Evolutionary conservation across 2,797 vertebrate species (phyloP).

Genomic region (Delichon dasypus): DNA sequence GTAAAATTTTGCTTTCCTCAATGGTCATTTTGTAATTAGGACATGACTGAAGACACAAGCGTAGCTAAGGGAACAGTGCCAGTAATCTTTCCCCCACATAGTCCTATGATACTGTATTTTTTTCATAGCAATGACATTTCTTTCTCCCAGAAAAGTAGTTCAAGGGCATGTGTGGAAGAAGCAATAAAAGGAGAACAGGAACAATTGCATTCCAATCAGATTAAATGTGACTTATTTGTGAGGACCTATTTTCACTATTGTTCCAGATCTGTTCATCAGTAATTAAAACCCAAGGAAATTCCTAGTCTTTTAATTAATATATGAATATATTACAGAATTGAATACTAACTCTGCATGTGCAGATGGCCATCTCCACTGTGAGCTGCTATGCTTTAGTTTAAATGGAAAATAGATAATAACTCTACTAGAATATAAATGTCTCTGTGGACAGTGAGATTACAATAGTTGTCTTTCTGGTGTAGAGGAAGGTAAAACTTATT

Average conservation of each 20-base stretch:
- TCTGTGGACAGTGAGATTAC: background rate
- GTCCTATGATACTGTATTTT: background rate
- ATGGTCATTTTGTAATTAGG: background rate
- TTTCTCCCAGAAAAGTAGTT: background rate
- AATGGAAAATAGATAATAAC: background rate
- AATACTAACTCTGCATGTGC: background rate
- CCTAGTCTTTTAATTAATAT: conserved; percentile 1
- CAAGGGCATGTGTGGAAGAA: background rate
- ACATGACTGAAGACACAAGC: background rate
- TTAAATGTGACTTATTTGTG: background rate
- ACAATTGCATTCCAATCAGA: background rate
- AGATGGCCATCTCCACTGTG: background rate
- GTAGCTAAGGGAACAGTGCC: background rate
- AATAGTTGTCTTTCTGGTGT: background rate
- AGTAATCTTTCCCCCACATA: background rate
- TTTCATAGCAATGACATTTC: background rate
- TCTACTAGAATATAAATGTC: background rate
- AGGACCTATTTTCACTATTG: background rate
- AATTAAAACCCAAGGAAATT: background rate
- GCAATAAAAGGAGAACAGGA: background rate
- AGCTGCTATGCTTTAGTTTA: background rate
- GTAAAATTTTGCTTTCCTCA: background rate
- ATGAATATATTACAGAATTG: background rate
- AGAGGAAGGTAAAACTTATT: background rate
- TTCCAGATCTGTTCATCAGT: background rate